phyloP scores from a whole-genome alignment of 1,140 invertebrate species.

The Orussus abietinus region DNA sequence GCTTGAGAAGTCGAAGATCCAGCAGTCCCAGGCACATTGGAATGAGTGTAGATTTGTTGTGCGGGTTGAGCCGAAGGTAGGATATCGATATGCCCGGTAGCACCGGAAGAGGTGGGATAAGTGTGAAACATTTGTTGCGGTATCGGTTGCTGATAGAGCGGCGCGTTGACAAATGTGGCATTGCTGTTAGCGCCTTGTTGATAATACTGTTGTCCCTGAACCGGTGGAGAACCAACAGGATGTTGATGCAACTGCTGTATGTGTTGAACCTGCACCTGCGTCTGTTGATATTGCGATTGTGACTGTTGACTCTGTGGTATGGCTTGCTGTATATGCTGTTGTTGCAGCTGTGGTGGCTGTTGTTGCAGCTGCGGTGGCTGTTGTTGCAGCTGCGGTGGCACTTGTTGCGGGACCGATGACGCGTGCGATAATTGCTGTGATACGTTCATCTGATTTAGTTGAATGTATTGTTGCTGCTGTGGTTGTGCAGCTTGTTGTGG shows the following conservation, averaged over 20 bases:
- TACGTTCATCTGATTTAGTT: constrained; percentile 48
- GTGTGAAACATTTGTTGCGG: constrained; percentile 51
- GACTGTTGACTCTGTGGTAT: constrained; percentile 45
- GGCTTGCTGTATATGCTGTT: constrained; percentile 36
- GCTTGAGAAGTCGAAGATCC: constrained; percentile 32
- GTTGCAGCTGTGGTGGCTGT: constrained; percentile 41
- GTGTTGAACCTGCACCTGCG: constrained; percentile 37
- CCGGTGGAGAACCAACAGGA: too few relatives aligned
- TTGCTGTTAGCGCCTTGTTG: constrained; percentile 45
- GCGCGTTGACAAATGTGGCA: constrained; percentile 44
- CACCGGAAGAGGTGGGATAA: constrained; percentile 33
- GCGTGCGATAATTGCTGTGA: constrained; percentile 51
- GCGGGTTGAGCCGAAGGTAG: constrained; percentile 32
- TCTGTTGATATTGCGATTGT: constrained; percentile 45
- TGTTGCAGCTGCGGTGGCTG: constrained; percentile 28
- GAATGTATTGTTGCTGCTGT: constrained; percentile 31
- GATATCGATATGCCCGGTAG: constrained; percentile 40
- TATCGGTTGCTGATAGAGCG: constrained; percentile 50
- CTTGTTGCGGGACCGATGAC: constrained; percentile 51
- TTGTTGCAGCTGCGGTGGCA: constrained; percentile 39
- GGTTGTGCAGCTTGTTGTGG: constrained; percentile 41
- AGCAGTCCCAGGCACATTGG: constrained; percentile 27
- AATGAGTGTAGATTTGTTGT: constrained; percentile 40
- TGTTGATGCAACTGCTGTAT: constrained; percentile 37
- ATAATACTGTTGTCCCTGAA: constrained; percentile 34